These are phyloP conservation scores for Geotrypetes seraphini DNA, from an alignment of 2,797 vertebrate species.

Conservation along the genomic window DNA sequence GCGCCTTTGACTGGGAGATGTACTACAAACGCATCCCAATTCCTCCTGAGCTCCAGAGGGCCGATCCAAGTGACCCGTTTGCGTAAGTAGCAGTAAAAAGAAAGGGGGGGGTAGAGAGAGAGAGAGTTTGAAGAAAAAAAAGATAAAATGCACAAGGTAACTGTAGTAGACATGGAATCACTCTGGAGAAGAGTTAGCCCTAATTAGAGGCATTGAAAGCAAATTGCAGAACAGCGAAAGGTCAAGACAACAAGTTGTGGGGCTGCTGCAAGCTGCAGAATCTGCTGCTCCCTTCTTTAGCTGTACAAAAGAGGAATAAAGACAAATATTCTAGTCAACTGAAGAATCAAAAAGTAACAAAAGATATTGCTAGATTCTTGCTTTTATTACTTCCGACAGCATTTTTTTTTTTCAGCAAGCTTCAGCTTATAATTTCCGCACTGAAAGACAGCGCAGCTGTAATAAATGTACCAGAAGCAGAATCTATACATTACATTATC, in stretches of 20 bases:
- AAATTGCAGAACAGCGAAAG: slow-evolving; percentile 1
- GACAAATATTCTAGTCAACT: neutral
- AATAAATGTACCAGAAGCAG: neutral
- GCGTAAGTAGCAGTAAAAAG: slow-evolving; percentile 61
- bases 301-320: neutral
- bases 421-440: slow-evolving; percentile 6
- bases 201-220: slow-evolving; percentile 6
- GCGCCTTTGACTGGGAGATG: slow-evolving; percentile 89
- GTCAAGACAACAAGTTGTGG: neutral
- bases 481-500: neutral
- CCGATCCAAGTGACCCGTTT: slow-evolving; percentile 77
- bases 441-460: neutral
- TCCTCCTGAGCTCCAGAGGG: slow-evolving; percentile 69
- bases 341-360: neutral
- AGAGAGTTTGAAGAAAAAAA: too few species aligned
- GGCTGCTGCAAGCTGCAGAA: neutral
- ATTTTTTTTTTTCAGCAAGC: slow-evolving; percentile 11
- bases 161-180: neutral
- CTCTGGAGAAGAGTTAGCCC: neutral
- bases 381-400: slow-evolving; percentile 7
- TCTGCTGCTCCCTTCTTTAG: too few species aligned
- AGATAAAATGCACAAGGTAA: neutral
- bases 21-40: slow-evolving; percentile 87
- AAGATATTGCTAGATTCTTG: neutral
- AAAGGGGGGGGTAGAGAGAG: slow-evolving; percentile 6